A percentile compares a stretch with the other conserved stretches of the same genome.
Conservation (phyloP, 2,888 invertebrate genomes). For the Eristalis pertinax region DNA sequence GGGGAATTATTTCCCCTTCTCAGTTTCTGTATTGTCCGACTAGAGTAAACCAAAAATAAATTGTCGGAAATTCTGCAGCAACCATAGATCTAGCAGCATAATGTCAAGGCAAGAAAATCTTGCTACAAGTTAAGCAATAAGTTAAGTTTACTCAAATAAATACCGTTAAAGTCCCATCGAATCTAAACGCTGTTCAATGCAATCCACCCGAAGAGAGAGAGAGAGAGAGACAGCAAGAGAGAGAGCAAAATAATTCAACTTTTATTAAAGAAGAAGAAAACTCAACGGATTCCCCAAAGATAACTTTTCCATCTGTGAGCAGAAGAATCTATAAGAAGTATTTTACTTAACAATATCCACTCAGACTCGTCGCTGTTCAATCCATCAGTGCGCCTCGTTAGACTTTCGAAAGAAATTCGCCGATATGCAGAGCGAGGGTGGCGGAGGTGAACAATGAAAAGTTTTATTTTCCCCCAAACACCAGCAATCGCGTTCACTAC, state of each 20-base stretch:
- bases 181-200: background rate
- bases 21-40: too few species aligned
- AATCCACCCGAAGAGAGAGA: background rate
- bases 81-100: too few species aligned
- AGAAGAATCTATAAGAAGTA: conserved; percentile 35
- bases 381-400: conserved; percentile 50
- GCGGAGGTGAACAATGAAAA: background rate
- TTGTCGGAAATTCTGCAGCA: too few species aligned
- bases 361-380: conserved; percentile 42
- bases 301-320: background rate
- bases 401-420: conserved; percentile 30
- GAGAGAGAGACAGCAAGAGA: too few species aligned
- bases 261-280: background rate
- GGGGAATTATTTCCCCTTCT: too few species aligned
- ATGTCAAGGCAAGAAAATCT: too few species aligned
- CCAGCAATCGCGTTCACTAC: background rate
- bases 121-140: too few species aligned
- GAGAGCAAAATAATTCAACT: background rate
- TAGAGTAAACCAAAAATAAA: too few species aligned
- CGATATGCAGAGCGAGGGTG: background rate
- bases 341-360: conserved; percentile 41
- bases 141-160: too few species aligned
- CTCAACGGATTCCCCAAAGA: background rate
- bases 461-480: background rate
- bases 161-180: background rate